Base-by-base conservation (phyloP, 2,888 invertebrate genomes). In the Byasa hedistus region DNA sequence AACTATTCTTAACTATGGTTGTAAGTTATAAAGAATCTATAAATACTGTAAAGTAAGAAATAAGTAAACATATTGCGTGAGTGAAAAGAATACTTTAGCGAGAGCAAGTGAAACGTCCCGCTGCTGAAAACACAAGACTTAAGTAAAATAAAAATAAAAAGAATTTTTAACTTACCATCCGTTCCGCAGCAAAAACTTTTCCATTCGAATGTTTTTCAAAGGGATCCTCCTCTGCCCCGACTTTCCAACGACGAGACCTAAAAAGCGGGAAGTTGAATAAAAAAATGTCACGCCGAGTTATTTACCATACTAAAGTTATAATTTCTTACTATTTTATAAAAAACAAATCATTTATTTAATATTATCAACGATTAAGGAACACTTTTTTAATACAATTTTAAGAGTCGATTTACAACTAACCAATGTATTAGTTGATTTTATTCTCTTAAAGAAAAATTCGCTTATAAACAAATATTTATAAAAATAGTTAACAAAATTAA, bases 101-200 rank as follows among this genome's bases (percentile, higher is more conserved):
- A 27, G 70, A 74, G 70, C 66, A 64, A 72, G 73, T 65, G 72
- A 73, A 77, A 57, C 22, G 22, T 57, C 61, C 27, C 36, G 19
- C n/a, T 39, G 21, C 54, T 62, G 58, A 48, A 36, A 59, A 59
- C 32, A 48, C 32, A 59, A 59, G 62, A 55, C 17, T 73, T 73
- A 68, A 66, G 64, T 76, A 27, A 4, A 27, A 27, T 27, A 39
- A 39, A 39, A 39, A 39, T 39, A 39, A 39, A 73, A 76, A 75
- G 75, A 62, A 72, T 72, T 74, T 73, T 69, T 66, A 70, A 70
- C 66, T 69, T 57, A 64, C 64, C 72, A 70, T 72, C 70, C 72
- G 71, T 71, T 68, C 65, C 65, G 36, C 32, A 44, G 63, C 60
- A 73, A 51, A 48, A 48, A 63, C 62, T 62, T 75, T 71, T 71